phyloP scores from a whole-genome alignment of 2,888 invertebrate species.

The Hirtodrosophila confusa region DNA sequence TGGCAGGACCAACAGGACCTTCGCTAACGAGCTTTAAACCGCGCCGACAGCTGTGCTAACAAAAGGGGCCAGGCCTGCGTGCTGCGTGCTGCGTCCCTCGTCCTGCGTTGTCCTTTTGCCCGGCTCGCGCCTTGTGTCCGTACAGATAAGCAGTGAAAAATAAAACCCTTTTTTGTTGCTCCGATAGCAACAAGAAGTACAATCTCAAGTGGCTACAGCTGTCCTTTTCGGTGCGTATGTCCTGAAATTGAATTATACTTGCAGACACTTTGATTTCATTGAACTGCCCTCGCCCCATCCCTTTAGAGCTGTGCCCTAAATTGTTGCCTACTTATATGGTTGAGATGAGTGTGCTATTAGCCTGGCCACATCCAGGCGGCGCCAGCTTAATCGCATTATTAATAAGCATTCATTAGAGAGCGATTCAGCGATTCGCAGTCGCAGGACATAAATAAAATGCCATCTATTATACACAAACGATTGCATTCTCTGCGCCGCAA shows the following conservation, averaged over 20 bases:
- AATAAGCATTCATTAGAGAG: constrained; percentile 70
- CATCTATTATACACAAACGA: constrained; percentile 68
- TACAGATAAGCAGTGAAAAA: constrained; percentile 26
- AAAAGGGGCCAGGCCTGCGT: constrained; percentile 15
- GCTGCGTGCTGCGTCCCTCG: no score
- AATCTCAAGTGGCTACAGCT: constrained; percentile 34
- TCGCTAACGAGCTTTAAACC: constrained; percentile 69
- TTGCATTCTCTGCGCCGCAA: constrained; percentile 47
- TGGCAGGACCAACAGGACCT: constrained; percentile 26
- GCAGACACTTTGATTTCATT: constrained; percentile 24
- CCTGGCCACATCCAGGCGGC: background rate
- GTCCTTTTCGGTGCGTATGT: constrained; percentile 21
- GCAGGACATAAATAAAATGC: constrained; percentile 63
- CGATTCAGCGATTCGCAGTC: constrained; percentile 14
- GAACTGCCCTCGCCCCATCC: constrained; percentile 1
- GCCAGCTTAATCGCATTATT: constrained; percentile 64
- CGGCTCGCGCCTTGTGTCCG: constrained; percentile 5
- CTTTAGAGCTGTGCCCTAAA: no score
- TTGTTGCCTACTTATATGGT: constrained; percentile 24
- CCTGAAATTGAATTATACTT: constrained; percentile 44
- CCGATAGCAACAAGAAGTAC: constrained; percentile 27
- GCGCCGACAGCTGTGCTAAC: constrained; percentile 70
- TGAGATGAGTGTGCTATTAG: constrained; percentile 26
- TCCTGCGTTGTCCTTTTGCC: constrained; percentile 28
- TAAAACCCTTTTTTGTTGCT: constrained; percentile 24